Base-by-base conservation (phyloP, 2,888 invertebrate species). In the Agapostemon virescens region DNA sequence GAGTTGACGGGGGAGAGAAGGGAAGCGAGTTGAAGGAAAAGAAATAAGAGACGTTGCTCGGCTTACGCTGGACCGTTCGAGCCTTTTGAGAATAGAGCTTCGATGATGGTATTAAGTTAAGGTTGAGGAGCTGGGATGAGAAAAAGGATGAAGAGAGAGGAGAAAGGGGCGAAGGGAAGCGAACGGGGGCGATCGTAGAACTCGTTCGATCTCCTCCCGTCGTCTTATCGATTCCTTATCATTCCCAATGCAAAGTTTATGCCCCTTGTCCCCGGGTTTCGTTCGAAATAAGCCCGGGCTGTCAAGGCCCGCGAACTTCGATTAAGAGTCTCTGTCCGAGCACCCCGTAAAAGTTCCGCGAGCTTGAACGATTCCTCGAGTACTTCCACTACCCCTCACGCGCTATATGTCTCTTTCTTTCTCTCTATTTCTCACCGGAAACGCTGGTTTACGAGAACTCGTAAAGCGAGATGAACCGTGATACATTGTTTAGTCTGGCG, bases 191-290 rank as follows among this genome's bases (percentile, higher is more conserved):
- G 69, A 58, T 64, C 49, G 33, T 55, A n/a, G 66, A 69, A 49
- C 68, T 67, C 49, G 71, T 40, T 74, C 55, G 49, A 61, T 80
- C 45, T 33, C 15, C 45, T 49, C 55, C 66, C 26, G 61, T 67
- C 42, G 40, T 72, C 76, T 42, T 63, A 75, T 79, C 81, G 85
- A 81, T 84, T 66, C n/a, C 73, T 81, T 83, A 79, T 85, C 81
- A 76, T 79, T 79, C 72, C 33, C 70, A 42, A 80, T 74, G 76
- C 80, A 81, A 84, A 86, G 64, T 83, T 82, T 80, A 77, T 64
- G 61, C 70, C 30, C 67, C 26, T 38, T 73, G 77, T 83, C 64
- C 69, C 23, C 33, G 40, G 40, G 74, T 86, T 80, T 83, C 74
- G 52, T 40, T 17, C 15, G 69, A 81, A 78, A 79, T 70, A 69